Conservation (phyloP, 2,888 invertebrate genomes). For the Xestia c-nigrum region DNA sequence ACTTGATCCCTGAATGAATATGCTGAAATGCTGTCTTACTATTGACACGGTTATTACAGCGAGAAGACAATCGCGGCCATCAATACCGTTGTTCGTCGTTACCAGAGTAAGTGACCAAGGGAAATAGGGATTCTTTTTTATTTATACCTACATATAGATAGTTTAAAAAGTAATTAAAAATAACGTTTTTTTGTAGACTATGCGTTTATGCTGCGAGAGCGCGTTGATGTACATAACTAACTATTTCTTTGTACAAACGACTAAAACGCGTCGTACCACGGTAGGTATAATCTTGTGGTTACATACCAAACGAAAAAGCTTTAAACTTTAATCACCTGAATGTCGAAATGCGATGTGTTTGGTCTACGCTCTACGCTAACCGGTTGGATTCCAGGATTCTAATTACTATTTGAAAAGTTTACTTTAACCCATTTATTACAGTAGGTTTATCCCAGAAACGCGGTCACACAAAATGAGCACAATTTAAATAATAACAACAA, state of each 20-base stretch:
- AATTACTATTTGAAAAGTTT: not conserved
- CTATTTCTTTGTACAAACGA: not conserved
- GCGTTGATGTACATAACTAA: slow-evolving; percentile 1
- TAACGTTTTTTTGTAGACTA: too few relatives aligned
- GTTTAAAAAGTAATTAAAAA: too few relatives aligned
- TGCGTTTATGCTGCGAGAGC: not conserved
- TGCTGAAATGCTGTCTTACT: not conserved
- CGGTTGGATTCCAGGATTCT: not conserved
- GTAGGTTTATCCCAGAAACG: not conserved
- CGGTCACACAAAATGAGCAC: not conserved
- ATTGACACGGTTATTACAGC: too few relatives aligned
- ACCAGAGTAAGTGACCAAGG: too few relatives aligned
- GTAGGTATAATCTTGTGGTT: slow-evolving; percentile 17
- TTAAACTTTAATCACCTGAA: slow-evolving; percentile 2
- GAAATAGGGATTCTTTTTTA: too few relatives aligned
- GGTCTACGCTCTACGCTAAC: not conserved
- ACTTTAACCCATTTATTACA: not conserved
- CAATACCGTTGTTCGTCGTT: not conserved
- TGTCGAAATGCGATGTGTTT: not conserved
- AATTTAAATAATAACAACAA: slow-evolving; percentile 1
- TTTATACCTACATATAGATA: too few relatives aligned
- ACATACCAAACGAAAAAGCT: slow-evolving; percentile 17
- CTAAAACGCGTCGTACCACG: not conserved
- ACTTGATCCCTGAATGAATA: not conserved
- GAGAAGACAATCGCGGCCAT: slow-evolving; percentile 18